phyloP scores from a whole-genome alignment of 2,888 invertebrate species.

The Ellobium chinense region DNA sequence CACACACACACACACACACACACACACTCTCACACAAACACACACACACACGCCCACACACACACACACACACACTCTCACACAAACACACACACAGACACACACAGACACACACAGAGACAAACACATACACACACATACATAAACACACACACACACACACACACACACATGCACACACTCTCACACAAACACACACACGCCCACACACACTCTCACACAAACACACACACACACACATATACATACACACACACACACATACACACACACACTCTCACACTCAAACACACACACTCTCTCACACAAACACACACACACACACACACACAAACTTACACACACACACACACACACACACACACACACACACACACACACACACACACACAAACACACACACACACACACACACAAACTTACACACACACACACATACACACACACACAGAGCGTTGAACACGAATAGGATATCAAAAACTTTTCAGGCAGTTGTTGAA shows the following conservation, averaged over 20 bases:
- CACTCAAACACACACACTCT: constrained; percentile 5
- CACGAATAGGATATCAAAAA: no score
- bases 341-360: constrained; percentile 10
- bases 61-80: constrained; percentile 16
- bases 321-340: constrained; percentile 23
- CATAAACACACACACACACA: neutral
- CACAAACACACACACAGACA: constrained; percentile 17
- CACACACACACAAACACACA: constrained; percentile 22
- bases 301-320: neutral
- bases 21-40: no score
- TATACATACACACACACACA: constrained; percentile 11
- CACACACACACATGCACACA: constrained; percentile 10
- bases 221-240: neutral
- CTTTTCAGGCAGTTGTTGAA: no score
- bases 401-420: neutral
- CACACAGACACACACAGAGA: constrained; percentile 25
- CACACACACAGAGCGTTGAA: neutral
- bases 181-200: constrained; percentile 23
- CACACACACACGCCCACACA: constrained; percentile 25
- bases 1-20: no score
- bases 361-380: constrained; percentile 22
- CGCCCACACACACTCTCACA: constrained; percentile 21
- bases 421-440: neutral
- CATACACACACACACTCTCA: neutral
- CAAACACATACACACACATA: constrained; percentile 16